These are phyloP conservation scores for Gymnothorax reevesii DNA, from an alignment of 2,797 vertebrate genomes.

Conservation along the genomic window DNA sequence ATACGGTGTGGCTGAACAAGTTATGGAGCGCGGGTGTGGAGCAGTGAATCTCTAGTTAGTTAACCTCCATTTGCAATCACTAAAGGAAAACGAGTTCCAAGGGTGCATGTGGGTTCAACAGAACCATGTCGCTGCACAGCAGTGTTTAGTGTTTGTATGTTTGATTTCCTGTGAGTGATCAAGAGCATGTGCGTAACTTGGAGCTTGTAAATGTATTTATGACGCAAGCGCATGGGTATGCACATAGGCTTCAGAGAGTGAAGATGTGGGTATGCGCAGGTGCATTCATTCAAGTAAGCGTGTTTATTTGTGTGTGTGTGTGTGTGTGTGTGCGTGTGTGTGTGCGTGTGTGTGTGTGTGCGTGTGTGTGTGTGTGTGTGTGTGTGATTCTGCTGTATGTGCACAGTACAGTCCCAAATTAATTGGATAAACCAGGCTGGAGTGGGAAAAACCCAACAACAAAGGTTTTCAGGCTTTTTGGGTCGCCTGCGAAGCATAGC, in stretches of 20 bases:
- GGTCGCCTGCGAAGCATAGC: too few relatives aligned
- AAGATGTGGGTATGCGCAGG: not conserved
- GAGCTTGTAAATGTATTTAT: too few relatives aligned
- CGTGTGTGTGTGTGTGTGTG: not conserved
- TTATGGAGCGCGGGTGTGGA: not conserved
- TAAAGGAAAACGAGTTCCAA: not conserved
- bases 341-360: too few relatives aligned
- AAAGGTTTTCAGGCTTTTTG: too few relatives aligned
- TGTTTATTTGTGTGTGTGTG: too few relatives aligned
- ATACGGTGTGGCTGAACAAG: not conserved
- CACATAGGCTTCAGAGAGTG: not conserved
- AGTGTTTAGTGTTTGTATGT: not conserved
- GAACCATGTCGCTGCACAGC: constrained; percentile 42
- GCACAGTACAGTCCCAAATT: too few relatives aligned
- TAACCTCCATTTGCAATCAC: not conserved
- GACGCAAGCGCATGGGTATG: not conserved
- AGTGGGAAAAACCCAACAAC: too few relatives aligned
- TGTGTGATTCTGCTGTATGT: too few relatives aligned
- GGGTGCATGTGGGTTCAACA: not conserved
- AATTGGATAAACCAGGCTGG: too few relatives aligned
- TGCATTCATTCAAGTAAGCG: not conserved
- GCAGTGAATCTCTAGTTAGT: not conserved
- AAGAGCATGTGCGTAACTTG: too few relatives aligned
- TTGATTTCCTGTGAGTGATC: too few relatives aligned
- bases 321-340: too few relatives aligned